These are phyloP conservation scores for Erithacus rubecula DNA, from an alignment of 2,797 vertebrate species.

Conservation along the genomic window DNA sequence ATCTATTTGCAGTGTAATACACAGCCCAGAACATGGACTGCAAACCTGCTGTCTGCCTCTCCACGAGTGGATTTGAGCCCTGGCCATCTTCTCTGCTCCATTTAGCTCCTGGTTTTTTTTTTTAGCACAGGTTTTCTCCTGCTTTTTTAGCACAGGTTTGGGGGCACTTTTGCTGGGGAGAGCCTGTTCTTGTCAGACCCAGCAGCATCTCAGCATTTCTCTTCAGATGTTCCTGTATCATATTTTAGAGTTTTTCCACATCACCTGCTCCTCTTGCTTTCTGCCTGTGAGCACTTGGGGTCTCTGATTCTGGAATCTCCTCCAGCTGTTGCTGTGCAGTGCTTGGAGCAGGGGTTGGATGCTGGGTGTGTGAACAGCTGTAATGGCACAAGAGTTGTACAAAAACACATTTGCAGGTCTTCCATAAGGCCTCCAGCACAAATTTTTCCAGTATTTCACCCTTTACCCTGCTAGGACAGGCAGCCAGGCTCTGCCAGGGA, in stretches of 20 bases:
- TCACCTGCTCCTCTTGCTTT: neutral
- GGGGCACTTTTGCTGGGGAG: neutral
- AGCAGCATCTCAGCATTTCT: neutral
- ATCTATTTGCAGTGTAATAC: neutral
- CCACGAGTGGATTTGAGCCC: neutral
- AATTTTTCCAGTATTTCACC: neutral
- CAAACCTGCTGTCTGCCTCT: neutral
- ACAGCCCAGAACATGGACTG: neutral
- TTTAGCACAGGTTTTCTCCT: neutral
- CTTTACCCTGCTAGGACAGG: neutral
- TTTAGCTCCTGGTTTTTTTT: neutral
- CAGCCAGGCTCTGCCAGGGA: neutral
- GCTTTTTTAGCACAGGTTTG: neutral
- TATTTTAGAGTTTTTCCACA: neutral
- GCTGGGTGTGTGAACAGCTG: too few species aligned
- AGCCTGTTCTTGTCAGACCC: neutral
- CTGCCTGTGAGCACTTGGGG: neutral
- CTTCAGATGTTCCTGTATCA: fast-evolving
- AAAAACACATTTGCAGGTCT: fast-evolving
- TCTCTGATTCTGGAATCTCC: neutral
- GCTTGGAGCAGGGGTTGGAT: neutral
- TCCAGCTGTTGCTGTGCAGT: neutral
- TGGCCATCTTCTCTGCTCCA: slow-evolving; percentile 2
- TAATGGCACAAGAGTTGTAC: neutral
- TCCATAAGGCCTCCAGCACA: neutral